Evolutionary conservation across 2,797 vertebrate species (phyloP).

Genomic region (Pseudochaenichthys georgianus): DNA sequence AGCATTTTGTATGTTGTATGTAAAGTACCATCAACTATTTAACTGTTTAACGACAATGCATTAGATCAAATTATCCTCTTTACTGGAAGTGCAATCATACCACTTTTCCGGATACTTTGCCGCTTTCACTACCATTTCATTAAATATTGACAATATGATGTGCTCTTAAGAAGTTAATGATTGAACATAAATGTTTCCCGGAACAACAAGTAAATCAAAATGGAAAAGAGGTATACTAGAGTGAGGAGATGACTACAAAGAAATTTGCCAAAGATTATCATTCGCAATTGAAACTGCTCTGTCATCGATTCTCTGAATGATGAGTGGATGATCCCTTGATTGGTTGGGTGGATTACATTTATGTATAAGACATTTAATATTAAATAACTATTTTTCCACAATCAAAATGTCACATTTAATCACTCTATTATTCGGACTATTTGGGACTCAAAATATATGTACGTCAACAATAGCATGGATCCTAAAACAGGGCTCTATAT

Average conservation of each 20-base stretch:
- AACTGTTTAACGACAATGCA: neutral
- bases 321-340: too few relatives aligned
- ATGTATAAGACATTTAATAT: neutral
- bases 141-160: neutral
- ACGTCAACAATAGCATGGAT: too few relatives aligned
- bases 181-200: neutral
- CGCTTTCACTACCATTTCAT: neutral
- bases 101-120: neutral
- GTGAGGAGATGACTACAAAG: neutral
- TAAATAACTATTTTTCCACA: too few relatives aligned
- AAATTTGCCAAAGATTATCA: neutral
- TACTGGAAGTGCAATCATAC: neutral
- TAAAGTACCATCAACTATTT: neutral
- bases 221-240: neutral
- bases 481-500: too few relatives aligned
- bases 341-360: neutral
- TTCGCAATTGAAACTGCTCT: neutral
- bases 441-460: too few relatives aligned
- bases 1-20: neutral
- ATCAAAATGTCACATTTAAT: too few relatives aligned
- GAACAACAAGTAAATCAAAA: neutral
- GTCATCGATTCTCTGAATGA: neutral
- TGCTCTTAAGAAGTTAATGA: slow-evolving; percentile 6
- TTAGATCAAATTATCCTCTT: neutral
- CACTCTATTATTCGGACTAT: too few relatives aligned